phyloP scores from a whole-genome alignment of 2,797 vertebrate species.

The Neomorphus geoffroyi region DNA sequence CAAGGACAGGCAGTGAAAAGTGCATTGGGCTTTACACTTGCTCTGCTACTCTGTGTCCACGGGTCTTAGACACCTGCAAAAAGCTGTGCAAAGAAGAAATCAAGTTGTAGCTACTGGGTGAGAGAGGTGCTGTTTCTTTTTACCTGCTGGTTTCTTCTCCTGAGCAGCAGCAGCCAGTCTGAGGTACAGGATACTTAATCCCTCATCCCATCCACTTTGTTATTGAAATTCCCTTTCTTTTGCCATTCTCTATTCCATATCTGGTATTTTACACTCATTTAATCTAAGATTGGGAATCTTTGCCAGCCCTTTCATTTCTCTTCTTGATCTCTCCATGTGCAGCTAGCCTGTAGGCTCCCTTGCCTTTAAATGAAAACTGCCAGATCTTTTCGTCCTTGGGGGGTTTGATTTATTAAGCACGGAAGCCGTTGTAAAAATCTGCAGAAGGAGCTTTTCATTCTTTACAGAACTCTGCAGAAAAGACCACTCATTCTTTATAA shows the following conservation, averaged over 20 bases:
- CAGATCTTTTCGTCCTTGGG: not conserved
- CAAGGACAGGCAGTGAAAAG: not conserved
- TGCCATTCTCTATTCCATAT: not conserved
- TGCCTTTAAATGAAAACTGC: not conserved
- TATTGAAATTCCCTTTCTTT: not conserved
- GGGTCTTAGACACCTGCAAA: not conserved
- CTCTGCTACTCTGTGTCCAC: not conserved
- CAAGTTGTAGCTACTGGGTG: not conserved
- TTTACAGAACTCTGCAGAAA: not conserved
- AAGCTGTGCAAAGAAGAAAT: too few relatives aligned
- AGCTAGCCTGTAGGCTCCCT: not conserved
- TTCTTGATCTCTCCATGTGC: not conserved
- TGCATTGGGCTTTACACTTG: not conserved
- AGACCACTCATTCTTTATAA: not conserved
- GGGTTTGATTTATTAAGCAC: not conserved
- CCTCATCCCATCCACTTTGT: not conserved
- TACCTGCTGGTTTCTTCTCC: not conserved
- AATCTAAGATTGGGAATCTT: not conserved
- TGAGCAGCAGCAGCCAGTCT: not conserved
- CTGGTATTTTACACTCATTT: not conserved
- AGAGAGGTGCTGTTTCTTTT: not conserved
- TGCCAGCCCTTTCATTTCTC: not conserved
- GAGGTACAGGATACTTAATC: not conserved
- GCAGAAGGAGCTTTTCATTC: not conserved
- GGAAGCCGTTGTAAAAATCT: not conserved